These are phyloP conservation scores for Pantherophis vulpinus DNA, from an alignment of 2,797 vertebrate species.

Conservation along the genomic window DNA sequence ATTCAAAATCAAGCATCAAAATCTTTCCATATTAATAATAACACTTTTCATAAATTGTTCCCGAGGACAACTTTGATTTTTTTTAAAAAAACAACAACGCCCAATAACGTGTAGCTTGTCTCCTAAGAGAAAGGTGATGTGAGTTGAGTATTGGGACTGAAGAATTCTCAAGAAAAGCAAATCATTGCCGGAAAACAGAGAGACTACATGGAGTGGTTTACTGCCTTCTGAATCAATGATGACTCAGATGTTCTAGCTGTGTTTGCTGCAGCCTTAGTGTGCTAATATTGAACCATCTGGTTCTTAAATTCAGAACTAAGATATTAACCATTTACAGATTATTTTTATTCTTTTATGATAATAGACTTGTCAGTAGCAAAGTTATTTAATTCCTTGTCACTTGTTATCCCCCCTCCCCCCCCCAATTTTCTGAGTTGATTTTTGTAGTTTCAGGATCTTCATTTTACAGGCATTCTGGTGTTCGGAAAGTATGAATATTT, in stretches of 20 bases:
- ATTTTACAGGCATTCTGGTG: not conserved
- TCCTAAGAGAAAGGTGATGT: not conserved
- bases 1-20: not conserved
- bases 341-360: not conserved
- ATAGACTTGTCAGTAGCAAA: not conserved
- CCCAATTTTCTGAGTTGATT: not conserved
- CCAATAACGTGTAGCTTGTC: not conserved
- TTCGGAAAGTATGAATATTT: not conserved
- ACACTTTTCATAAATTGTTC: not conserved
- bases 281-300: not conserved
- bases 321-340: not conserved
- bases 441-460: not conserved
- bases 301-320: not conserved
- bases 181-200: not conserved
- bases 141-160: not conserved
- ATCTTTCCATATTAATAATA: not conserved
- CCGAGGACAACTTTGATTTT: not conserved
- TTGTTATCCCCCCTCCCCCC: not conserved
- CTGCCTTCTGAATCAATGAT: conserved; percentile 28
- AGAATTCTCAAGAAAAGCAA: conserved; percentile 10
- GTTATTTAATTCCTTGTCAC: not conserved
- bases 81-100: not conserved
- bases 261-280: not conserved
- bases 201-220: not conserved
- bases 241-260: conserved; percentile 20